Evolutionary conservation across 2,113 vertebrate species (phyloP).

Genomic region (Peromyscus maniculatus): DNA sequence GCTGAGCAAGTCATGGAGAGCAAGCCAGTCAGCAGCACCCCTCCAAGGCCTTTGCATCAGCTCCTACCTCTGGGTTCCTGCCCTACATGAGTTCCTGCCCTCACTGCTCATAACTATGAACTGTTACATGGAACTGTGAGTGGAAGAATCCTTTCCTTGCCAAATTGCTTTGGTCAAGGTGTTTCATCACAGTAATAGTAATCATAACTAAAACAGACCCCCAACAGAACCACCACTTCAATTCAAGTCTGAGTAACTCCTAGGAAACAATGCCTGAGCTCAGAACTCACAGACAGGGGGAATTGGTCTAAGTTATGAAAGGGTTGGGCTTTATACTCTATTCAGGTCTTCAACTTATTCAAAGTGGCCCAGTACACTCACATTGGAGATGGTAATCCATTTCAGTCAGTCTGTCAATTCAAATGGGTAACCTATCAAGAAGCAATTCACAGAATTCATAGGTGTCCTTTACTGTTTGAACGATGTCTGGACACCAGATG

Average conservation of each 20-base stretch:
- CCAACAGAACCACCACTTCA: not conserved
- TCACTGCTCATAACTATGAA: not conserved
- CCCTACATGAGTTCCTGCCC: not conserved
- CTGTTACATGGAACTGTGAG: not conserved
- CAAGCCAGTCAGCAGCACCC: not conserved
- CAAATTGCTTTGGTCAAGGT: not conserved
- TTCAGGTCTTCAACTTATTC: not conserved
- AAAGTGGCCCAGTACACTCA: not conserved
- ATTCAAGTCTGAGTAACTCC: not conserved
- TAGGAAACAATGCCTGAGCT: not conserved
- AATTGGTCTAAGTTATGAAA: not conserved
- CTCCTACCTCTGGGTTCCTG: not conserved
- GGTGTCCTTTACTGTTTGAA: not conserved
- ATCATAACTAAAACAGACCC: not conserved
- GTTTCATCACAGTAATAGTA: not conserved
- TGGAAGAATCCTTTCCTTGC: not conserved
- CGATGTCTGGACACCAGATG: fast-evolving
- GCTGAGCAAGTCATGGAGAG: not conserved
- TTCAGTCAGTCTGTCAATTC: not conserved
- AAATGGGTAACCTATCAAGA: not conserved
- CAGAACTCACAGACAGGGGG: not conserved
- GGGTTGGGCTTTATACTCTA: not conserved
- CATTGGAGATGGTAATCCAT: not conserved
- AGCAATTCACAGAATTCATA: not conserved
- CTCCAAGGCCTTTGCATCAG: not conserved